phyloP scores from a whole-genome alignment of 2,113 vertebrate genomes.

The Protobothrops mucrosquamatus region DNA sequence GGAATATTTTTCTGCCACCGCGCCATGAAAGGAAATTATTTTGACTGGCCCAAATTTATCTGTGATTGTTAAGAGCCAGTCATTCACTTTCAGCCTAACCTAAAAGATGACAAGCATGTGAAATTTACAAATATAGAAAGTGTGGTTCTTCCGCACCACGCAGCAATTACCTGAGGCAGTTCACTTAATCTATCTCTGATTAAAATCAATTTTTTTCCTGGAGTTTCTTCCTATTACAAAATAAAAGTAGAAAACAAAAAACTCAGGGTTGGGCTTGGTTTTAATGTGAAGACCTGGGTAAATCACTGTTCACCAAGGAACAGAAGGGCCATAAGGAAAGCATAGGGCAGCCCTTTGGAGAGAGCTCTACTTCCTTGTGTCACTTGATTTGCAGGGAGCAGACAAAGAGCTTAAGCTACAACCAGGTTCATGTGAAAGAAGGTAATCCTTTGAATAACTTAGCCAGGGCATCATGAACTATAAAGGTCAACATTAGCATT shows the following conservation, averaged over 20 bases:
- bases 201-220: background rate
- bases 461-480: background rate
- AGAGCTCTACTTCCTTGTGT: background rate
- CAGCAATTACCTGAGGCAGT: background rate
- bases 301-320: background rate
- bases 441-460: background rate
- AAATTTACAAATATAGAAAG: background rate
- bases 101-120: background rate
- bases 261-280: background rate
- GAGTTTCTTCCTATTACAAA: background rate
- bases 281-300: background rate
- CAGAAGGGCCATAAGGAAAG: background rate
- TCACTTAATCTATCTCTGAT: background rate
- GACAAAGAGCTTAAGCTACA: too few relatives aligned
- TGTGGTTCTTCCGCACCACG: background rate
- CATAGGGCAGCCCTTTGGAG: background rate
- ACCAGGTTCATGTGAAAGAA: background rate
- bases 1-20: background rate
- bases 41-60: background rate
- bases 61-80: background rate
- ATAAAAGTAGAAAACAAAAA: background rate
- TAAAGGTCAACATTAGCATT: background rate
- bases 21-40: background rate
- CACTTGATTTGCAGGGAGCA: background rate
- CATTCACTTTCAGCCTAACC: background rate